phyloP scores from a whole-genome alignment of 2,888 invertebrate species.

The Euclidia mi region DNA sequence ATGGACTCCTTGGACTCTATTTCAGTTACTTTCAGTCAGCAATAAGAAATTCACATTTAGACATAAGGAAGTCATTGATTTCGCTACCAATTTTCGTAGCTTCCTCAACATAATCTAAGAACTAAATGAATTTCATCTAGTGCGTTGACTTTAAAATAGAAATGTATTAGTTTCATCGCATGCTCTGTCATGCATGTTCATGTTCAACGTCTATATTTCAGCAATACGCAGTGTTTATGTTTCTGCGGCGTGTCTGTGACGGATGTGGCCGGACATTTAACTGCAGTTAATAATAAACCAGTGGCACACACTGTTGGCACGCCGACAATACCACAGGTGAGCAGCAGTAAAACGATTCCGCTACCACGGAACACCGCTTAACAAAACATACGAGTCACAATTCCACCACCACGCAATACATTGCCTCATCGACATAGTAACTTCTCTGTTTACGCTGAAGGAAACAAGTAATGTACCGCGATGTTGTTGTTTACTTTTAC shows the following conservation, averaged over 20 bases:
- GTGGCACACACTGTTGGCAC: slow-evolving; percentile 30
- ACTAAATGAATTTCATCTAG: too few species aligned
- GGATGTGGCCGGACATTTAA: slow-evolving; percentile 39
- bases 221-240: slow-evolving; percentile 30
- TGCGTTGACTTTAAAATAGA: too few species aligned
- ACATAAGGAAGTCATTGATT: too few species aligned
- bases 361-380: not conserved
- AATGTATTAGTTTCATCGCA: too few species aligned
- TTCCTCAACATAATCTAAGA: too few species aligned
- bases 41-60: too few species aligned
- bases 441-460: slow-evolving; percentile 6
- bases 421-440: slow-evolving; percentile 16
- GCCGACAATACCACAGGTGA: slow-evolving; percentile 37
- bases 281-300: slow-evolving; percentile 34
- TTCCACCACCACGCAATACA: slow-evolving; percentile 15
- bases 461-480: slow-evolving; percentile 30
- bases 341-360: slow-evolving; percentile 11
- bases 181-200: too few species aligned
- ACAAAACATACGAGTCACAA: slow-evolving; percentile 5
- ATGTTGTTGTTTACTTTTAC: slow-evolving; percentile 4
- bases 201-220: slow-evolving; percentile 19
- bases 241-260: slow-evolving; percentile 31
- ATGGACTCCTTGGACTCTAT: too few species aligned
- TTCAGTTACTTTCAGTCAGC: too few species aligned
- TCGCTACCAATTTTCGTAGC: too few species aligned